Base-by-base conservation (phyloP, 2,888 invertebrate species). In the Penaeus monodon region DNA sequence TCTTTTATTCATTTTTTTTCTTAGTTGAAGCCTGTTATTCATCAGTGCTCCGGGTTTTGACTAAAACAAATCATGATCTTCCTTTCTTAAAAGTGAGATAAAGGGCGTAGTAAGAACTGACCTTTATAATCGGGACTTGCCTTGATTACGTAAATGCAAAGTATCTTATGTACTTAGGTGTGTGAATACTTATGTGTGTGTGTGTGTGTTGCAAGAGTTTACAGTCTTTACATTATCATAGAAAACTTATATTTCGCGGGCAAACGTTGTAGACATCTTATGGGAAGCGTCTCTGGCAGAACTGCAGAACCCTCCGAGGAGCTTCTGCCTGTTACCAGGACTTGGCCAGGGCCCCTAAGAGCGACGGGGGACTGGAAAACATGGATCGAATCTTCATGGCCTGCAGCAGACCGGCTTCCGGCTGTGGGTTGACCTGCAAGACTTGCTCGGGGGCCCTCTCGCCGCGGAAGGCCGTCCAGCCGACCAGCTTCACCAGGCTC, bases 401-500 rank as follows among this genome's bases (percentile, higher is more conserved):
- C 66, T n/a, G 49, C n/a, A 78, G 44, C 24, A 49, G 57, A 8
- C 79, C 73, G 38, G 70, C 78, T 27, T 77, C 20, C 10, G 66
- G 27, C 44, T 27, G 20, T 14, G 73, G 20, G 27, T 66, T 83
- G 4, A 87, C 82, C 73, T 87, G 82, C 64, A 83, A 33, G 33
- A 87, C 82, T 24, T 44, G 79, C 65, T 82, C 38, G 38, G 33
- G 38, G 14, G 76, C 88, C n/a, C 74, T 64, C 66, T 88, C 76
- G 29, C 65, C 65, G 12, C 17, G 29, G 64, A 74, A 88, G 29
- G 80, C 33, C 2, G 84, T 33, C 66, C 78, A 68, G 17, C 88
- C 88, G 8, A 88, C 76, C n/a, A 84, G 17, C 78, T 88, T 88
- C 49, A 88, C 88, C 64, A 76, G 38, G 38, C 68, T 81, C 68